Percentiles rank a stretch among this genome's conserved stretches.
Conservation (phyloP, 2,797 vertebrate species). For the Kryptopterus vitreolus region DNA sequence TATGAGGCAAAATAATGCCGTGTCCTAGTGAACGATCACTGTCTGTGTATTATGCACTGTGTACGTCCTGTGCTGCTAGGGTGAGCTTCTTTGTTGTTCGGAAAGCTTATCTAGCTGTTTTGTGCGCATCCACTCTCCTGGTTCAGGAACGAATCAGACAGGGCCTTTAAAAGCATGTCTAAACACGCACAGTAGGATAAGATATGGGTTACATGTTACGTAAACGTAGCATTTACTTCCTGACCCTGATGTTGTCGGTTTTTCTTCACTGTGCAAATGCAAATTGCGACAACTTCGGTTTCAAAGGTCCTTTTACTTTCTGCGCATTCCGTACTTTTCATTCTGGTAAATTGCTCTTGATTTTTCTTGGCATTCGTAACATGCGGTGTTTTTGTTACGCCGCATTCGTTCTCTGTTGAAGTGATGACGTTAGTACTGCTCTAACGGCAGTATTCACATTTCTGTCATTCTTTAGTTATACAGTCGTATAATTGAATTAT, state of each 20-base stretch:
- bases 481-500: conserved; percentile 45
- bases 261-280: conserved; percentile 16
- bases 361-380: conserved; percentile 9
- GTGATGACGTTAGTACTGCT: conserved; percentile 48
- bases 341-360: conserved; percentile 29
- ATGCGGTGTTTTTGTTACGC: conserved; percentile 49
- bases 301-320: conserved; percentile 6
- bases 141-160: conserved; percentile 10
- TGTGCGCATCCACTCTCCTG: conserved; percentile 1
- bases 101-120: conserved; percentile 29
- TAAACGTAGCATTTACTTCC: neutral
- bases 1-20: conserved; percentile 68
- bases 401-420: conserved; percentile 47
- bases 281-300: neutral
- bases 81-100: neutral
- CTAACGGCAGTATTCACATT: conserved; percentile 58
- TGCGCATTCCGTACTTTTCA: conserved; percentile 43
- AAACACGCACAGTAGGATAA: conserved; percentile 34
- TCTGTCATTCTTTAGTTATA: conserved; percentile 44
- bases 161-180: conserved; percentile 27
- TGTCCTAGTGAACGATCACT: conserved; percentile 66
- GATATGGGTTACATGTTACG: conserved; percentile 2
- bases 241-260: neutral
- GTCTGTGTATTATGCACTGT: conserved; percentile 56
- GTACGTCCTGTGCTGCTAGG: conserved; percentile 41